Base-by-base conservation (phyloP, 2,888 invertebrate genomes). In the Philereme transversata region DNA sequence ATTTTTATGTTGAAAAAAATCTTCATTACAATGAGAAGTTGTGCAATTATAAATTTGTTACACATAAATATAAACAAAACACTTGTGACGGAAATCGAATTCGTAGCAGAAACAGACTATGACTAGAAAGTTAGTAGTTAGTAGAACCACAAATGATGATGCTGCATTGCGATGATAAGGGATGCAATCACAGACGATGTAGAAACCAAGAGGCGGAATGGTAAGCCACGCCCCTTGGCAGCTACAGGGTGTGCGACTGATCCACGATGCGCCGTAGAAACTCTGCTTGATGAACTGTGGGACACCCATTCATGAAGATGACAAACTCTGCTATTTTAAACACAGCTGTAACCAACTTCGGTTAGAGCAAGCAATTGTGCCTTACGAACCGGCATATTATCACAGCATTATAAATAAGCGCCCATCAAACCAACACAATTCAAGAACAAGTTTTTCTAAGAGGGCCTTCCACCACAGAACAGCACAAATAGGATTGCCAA, bases 201-300 rank as follows among this genome's bases (percentile, higher is more conserved):
- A 90, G 84, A 81, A 65, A 81, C 87, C 65, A 64, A 90, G 88
- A 86, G 86, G 90, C 73, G 88, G 82, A 72, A 68, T 22, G 22
- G 22, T 63, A 51, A 53, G 82, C 83, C 75, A 74, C 90, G 89
- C 90, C 92, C 91, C 90, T 90, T 88, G 89, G 91, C 90, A 89
- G 89, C 92, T 92, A 92, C 92, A 92, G 92, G 92, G 92, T 86
- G 64, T 75, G 82, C 84, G 74, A 73, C 85, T 76, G 74, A 72
- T 74, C 81, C 78, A 10, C 40, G 62, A 35, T 52, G 41, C 51
- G 59, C 41, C 66, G 57, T 35, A 64, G 48, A 40, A 41, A 40
- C 38, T 50, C 56, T 47, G 41, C 61, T 62, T 57, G 60, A 46
- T 51, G n/a, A 51, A 52, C 58, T 22, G 22, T 22, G 22, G 22